A percentile compares a stretch with the other conserved stretches of the same genome.
phyloP scores from a whole-genome alignment of 2,888 invertebrate species.

The Calliopum simillimum region DNA sequence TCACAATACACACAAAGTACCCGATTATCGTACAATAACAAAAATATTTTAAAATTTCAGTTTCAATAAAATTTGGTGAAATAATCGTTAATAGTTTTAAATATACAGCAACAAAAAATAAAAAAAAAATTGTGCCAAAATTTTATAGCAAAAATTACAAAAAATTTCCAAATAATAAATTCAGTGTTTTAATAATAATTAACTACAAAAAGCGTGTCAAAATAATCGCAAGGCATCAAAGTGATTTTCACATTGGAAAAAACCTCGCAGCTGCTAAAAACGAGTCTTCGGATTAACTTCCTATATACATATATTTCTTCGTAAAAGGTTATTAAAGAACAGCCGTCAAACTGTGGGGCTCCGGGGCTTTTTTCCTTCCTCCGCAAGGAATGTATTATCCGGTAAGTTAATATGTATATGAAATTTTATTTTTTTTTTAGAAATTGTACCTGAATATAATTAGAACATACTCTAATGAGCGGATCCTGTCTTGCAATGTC shows the following conservation, averaged over 20 bases:
- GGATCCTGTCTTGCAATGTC: too few species aligned
- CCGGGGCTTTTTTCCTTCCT: conserved; percentile 95
- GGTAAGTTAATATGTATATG: conserved; percentile 74
- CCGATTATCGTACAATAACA: too few species aligned
- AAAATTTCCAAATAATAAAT: conserved; percentile 41
- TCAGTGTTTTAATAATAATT: not conserved
- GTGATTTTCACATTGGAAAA: conserved; percentile 29
- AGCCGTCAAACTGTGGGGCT: conserved; percentile 97
- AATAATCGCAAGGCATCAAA: conserved; percentile 29
- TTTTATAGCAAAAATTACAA: conserved; percentile 27
- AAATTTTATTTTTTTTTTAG: not conserved
- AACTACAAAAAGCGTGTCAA: not conserved
- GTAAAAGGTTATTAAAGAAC: conserved; percentile 58
- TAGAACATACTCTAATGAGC: too few species aligned
- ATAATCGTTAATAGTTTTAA: not conserved
- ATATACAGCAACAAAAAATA: conserved; percentile 5
- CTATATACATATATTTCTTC: conserved; percentile 37
- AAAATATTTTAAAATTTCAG: not conserved
- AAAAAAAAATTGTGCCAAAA: conserved; percentile 56
- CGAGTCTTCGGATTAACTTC: conserved; percentile 26
- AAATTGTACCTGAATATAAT: too few species aligned
- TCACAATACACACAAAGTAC: too few species aligned
- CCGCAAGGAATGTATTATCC: conserved; percentile 97
- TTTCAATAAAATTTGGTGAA: not conserved
- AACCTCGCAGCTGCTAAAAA: conserved; percentile 12